These are phyloP conservation scores for Austrolebias charrua DNA, from an alignment of 2,797 vertebrate species.

Conservation along the genomic window DNA sequence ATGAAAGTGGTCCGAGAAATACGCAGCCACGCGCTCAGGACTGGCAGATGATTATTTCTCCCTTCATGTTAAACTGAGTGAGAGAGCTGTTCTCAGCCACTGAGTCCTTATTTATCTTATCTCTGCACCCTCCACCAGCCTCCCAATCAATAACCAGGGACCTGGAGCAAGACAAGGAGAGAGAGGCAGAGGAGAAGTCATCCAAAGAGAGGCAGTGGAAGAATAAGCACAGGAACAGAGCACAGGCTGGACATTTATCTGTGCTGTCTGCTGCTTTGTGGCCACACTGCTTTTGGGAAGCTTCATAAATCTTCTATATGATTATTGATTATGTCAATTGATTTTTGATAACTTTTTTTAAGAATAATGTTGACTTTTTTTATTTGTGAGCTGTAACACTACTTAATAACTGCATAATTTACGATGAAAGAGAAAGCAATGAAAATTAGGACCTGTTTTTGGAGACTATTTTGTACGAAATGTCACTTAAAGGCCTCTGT, in stretches of 20 bases:
- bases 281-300: constrained; percentile 63
- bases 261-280: constrained; percentile 58
- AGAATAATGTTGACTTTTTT: constrained; percentile 42
- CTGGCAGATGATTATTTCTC: constrained; percentile 63
- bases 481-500: background rate
- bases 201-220: constrained; percentile 36
- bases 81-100: constrained; percentile 71
- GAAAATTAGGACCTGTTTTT: constrained; percentile 9
- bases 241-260: constrained; percentile 68
- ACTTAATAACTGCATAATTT: constrained; percentile 50
- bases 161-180: constrained; percentile 53
- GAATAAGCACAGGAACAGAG: constrained; percentile 60
- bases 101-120: constrained; percentile 78
- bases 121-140: constrained; percentile 58
- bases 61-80: constrained; percentile 62
- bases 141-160: constrained; percentile 75
- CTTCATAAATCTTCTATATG: constrained; percentile 53
- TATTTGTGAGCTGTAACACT: constrained; percentile 45
- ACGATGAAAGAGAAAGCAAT: constrained; percentile 40
- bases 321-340: constrained; percentile 60
- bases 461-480: background rate
- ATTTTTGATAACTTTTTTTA: constrained; percentile 65
- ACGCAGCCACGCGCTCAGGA: constrained; percentile 36
- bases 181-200: constrained; percentile 65
- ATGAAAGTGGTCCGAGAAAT: constrained; percentile 41